A percentile compares a stretch with the other conserved stretches of the same genome.
Evolutionary conservation across 2,113 vertebrate species (phyloP).

Genomic region (Butorides virescens): DNA sequence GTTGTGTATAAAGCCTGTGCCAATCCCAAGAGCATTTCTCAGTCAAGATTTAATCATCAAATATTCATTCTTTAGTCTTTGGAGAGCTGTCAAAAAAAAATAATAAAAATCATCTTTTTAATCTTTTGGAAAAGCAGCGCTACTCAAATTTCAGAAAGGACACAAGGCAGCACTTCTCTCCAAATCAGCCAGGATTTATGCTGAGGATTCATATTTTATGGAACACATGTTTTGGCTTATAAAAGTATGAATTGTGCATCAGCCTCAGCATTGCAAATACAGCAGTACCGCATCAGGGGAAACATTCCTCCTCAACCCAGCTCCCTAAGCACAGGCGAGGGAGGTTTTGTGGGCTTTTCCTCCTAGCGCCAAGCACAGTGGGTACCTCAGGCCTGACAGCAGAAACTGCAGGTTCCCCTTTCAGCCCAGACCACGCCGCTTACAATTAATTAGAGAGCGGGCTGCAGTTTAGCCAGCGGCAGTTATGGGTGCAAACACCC

Average conservation of each 20-base stretch:
- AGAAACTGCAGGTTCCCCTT: background rate
- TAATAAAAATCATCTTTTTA: background rate
- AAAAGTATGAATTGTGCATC: background rate
- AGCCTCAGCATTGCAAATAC: background rate
- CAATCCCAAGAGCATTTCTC: conserved; percentile 12
- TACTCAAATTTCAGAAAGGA: conserved; percentile 20
- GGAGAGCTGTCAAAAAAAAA: conserved; percentile 8
- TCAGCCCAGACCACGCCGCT: background rate
- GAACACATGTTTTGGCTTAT: conserved; percentile 12
- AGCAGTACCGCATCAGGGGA: background rate
- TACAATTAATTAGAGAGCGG: background rate
- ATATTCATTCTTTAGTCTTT: conserved; percentile 19
- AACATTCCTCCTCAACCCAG: background rate
- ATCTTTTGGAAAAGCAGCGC: background rate
- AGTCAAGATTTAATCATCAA: conserved; percentile 42
- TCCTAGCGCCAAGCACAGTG: background rate
- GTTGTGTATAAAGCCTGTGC: background rate
- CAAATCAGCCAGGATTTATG: conserved; percentile 26
- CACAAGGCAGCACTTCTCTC: background rate
- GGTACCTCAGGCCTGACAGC: background rate
- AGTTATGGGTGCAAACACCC: accelerated
- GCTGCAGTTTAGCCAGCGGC: background rate
- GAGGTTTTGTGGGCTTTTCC: background rate
- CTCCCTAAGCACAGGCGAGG: background rate
- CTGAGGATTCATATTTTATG: conserved; percentile 12